Evolutionary conservation across 64 coral and sea anemone genomes (phyloP), one percentile per base, ranked within the genome.

Genomic region (Dendronephthya gigantea): DNA sequence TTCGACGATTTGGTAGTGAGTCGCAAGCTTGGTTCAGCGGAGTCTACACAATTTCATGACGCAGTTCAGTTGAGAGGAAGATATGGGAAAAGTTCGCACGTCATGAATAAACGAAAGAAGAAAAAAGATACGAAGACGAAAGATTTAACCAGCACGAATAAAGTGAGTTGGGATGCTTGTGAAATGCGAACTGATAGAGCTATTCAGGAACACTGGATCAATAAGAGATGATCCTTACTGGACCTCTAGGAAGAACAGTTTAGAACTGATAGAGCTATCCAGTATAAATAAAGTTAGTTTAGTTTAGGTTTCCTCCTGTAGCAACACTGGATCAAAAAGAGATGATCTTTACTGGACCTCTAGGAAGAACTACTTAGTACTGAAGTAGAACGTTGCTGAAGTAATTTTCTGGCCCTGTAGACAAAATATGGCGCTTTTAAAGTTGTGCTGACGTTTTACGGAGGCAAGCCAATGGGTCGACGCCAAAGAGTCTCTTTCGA

Each of bases 391-490:
- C n/a, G n/a, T n/a, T n/a, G n/a, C n/a, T n/a, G n/a, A n/a, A n/a
- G n/a, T 27, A 4, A 12, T 79, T 79, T 39, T 34, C 29, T 34
- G 2, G 9, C 9, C 36, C 2, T 34, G 0, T 79, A 79, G 72
- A 79, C 72, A 39, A 79, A 79, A 79, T 79, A 79, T 79, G 72
- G 72, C 32, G 72, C 27, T 33, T 19, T 79, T 15, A 79, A 79
- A 79, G 72, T 79, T 29, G 72, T 79, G 72, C 29, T 79, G 12
- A 79, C 72, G 72, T 79, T 79, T 34, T 79, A 79, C 36, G 72
- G 72, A 19, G 72, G 72, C 0, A 79, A 79, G 36, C 72, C 72
- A 79, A 34, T 79, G 32, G 72, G 72, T 5, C 30, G 36, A 0
- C 72, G 72, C 15, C 72, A 39, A 19, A 29, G 17, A 79, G 72